Percentiles rank a stretch among this genome's conserved stretches.
Conservation (phyloP, 2,797 vertebrate species). For the Mus caroli region DNA sequence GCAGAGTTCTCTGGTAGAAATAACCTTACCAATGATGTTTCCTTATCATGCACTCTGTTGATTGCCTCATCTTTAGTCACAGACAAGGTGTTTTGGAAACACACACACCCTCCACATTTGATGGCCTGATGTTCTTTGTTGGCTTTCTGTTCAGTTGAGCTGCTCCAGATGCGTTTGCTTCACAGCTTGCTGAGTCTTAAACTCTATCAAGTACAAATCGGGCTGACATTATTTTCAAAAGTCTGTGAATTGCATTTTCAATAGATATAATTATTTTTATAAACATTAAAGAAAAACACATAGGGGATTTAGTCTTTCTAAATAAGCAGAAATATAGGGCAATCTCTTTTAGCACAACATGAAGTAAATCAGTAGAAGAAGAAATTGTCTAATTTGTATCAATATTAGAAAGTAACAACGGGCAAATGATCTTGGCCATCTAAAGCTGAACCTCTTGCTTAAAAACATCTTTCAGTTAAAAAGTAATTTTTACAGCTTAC, state of each 20-base stretch:
- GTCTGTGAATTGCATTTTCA: conserved; percentile 45
- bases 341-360: conserved; percentile 49
- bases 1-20: neutral
- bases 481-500: conserved; percentile 61
- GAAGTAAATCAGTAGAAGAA: conserved; percentile 49
- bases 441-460: neutral
- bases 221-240: conserved; percentile 50
- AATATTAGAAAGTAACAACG: conserved; percentile 31
- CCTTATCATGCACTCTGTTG: too few species aligned
- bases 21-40: neutral
- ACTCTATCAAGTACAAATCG: neutral
- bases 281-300: conserved; percentile 56
- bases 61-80: neutral
- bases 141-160: neutral
- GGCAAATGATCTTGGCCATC: neutral
- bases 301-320: conserved; percentile 9
- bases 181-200: conserved; percentile 44
- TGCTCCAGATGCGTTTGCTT: neutral
- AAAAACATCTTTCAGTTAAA: conserved; percentile 56
- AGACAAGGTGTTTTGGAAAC: neutral
- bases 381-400: conserved; percentile 39
- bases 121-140: neutral
- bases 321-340: conserved; percentile 42
- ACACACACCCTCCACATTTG: neutral
- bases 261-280: conserved; percentile 34